Base-by-base conservation (phyloP, 1,140 invertebrate species). In the Habropoda laboriosa region DNA sequence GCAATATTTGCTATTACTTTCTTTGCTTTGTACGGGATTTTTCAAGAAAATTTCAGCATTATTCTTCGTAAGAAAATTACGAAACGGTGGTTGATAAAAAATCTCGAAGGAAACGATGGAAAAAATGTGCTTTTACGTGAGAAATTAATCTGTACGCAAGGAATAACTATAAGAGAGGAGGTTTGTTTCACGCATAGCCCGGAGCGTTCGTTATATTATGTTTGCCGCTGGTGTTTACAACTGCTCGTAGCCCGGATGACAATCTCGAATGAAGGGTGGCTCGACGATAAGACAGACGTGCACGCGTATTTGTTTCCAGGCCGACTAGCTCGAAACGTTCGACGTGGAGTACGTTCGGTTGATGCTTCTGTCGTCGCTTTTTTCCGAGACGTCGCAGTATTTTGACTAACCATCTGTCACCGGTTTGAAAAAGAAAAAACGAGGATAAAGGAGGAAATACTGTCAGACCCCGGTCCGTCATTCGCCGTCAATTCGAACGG, bases 171-270 rank as follows among this genome's bases (percentile, higher is more conserved):
- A 83, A 86, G 79, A 85, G 76, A 68, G 67, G 64, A 85, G 86
- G 80, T 81, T 87, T 78, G 64, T 73, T 80, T 81, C 82, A 82
- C 86, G 63, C 75, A 82, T 80, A 78, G 89, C 92, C 89, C 68
- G 79, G 80, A 90, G 91, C 91, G 87, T 88, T 91, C 90, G 91
- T 91, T 91, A 93, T 93, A 93, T 93, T 93, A 92, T 93, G 91
- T 93, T 93, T 93, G 89, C 91, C 85, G 86, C 86, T 85, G 87
- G 88, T 92, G 91, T 92, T 92, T 92, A 92, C 91, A 88, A 73
- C 80, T 81, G 74, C 86, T 76, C 82, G 53, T 84, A 77, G 53
- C 71, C 72, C 82, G 85, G 66, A 87, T 66, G 85, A 83, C 78
- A 75, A 81, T 86, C 73, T 86, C 81, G 85, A 51, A 83, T 81